These are phyloP conservation scores for Ditylenchus dipsaci DNA, from an alignment of 1,140 invertebrate species.

Conservation along the genomic window DNA sequence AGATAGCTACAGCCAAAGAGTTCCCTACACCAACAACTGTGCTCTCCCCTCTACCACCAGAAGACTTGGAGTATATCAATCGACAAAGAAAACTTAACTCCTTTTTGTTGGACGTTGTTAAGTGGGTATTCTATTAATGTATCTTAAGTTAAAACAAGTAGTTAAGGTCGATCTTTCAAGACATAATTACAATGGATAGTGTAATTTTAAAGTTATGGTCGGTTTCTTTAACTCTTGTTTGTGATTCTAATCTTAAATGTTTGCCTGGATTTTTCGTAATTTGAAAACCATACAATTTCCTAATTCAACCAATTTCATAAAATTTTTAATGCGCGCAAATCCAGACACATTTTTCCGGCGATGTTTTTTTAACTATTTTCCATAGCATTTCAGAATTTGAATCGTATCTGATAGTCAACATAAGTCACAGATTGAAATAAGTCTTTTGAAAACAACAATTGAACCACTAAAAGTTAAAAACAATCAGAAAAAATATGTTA, in stretches of 20 bases:
- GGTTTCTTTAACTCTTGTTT: slow-evolving; percentile 1
- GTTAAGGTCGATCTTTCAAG: slow-evolving; percentile 67
- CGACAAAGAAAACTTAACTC: slow-evolving; percentile 69
- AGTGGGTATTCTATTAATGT: slow-evolving; percentile 61
- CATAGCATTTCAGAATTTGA: too few relatives aligned
- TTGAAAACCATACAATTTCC: too few relatives aligned
- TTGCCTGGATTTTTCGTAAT: too few relatives aligned
- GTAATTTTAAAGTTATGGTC: slow-evolving; percentile 75
- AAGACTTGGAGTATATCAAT: slow-evolving; percentile 49
- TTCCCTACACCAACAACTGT: slow-evolving; percentile 13
- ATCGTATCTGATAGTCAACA: too few relatives aligned
- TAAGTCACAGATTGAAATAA: too few relatives aligned
- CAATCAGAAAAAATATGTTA: too few relatives aligned
- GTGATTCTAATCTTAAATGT: not conserved
- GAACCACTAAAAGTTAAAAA: too few relatives aligned
- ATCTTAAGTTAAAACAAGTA: not conserved
- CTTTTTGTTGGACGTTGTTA: slow-evolving; percentile 71
- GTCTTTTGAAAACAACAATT: too few relatives aligned
- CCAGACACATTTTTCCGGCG: not conserved
- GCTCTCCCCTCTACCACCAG: slow-evolving; percentile 27
- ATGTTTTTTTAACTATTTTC: not conserved
- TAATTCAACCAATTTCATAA: too few relatives aligned
- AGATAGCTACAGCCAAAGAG: slow-evolving; percentile 28
- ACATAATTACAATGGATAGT: slow-evolving; percentile 76
- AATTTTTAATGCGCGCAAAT: too few relatives aligned